phyloP scores from a whole-genome alignment of 2,113 vertebrate genomes.

The Triplophysa tibetana region DNA sequence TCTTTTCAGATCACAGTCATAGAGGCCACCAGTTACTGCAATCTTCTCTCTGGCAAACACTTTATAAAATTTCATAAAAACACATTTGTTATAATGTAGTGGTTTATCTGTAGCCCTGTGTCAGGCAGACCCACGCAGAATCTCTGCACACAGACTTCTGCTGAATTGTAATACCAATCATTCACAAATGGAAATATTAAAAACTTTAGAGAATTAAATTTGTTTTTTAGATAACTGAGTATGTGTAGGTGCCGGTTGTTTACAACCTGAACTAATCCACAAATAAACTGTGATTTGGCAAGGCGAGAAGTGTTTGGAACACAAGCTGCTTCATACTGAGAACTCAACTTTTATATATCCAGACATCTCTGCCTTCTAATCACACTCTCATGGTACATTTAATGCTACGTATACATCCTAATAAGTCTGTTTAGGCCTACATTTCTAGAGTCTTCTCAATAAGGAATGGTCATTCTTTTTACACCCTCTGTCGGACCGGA shows the following conservation, averaged over 20 bases:
- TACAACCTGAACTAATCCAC: constrained; percentile 3
- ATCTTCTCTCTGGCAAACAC: neutral
- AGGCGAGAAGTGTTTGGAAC: constrained; percentile 28
- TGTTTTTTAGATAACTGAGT: neutral
- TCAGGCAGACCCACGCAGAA: neutral
- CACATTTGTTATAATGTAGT: neutral
- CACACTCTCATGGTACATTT: neutral
- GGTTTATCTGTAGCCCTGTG: neutral
- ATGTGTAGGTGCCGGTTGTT: constrained; percentile 2
- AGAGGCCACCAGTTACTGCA: neutral
- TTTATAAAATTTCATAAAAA: neutral
- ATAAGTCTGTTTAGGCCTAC: constrained; percentile 12
- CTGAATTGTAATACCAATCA: neutral
- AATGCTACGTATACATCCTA: neutral
- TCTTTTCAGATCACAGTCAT: constrained; percentile 3
- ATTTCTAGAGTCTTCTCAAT: constrained; percentile 24
- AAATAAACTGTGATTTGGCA: constrained; percentile 35
- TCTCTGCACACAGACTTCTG: neutral
- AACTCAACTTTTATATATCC: neutral
- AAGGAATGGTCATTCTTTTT: constrained; percentile 10
- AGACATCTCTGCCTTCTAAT: constrained; percentile 20
- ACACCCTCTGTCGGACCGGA: constrained; percentile 3
- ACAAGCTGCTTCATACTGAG: neutral
- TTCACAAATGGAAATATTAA: no score
- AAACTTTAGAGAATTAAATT: no score